Percentiles rank a stretch among this genome's conserved stretches.
These are phyloP conservation scores for Dasyornis broadbenti DNA, from an alignment of 2,113 vertebrate genomes.

Conservation along the genomic window DNA sequence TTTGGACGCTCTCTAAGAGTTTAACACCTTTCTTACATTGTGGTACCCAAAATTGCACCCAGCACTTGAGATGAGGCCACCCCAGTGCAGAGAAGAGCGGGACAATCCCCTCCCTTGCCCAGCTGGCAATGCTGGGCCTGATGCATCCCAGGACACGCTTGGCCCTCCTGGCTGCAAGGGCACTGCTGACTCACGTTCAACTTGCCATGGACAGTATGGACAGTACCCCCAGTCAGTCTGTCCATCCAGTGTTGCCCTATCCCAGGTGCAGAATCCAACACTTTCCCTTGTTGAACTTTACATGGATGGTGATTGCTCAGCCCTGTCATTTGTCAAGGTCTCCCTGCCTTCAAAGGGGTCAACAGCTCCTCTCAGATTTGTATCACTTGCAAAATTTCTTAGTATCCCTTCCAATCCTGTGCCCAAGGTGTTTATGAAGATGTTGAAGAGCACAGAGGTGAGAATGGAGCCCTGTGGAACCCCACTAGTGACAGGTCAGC, in stretches of 20 bases:
- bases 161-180: neutral
- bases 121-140: fast-evolving
- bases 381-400: neutral
- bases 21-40: neutral
- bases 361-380: neutral
- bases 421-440: fast-evolving
- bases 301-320: neutral
- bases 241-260: neutral
- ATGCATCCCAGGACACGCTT: fast-evolving
- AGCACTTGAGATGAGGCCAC: fast-evolving
- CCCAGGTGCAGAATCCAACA: neutral
- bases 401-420: neutral
- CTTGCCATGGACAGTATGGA: neutral
- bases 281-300: neutral
- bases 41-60: neutral
- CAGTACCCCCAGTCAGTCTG: neutral
- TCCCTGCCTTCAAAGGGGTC: neutral
- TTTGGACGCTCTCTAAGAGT: neutral
- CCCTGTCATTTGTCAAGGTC: neutral
- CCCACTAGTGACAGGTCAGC: neutral
- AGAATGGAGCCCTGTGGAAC: neutral
- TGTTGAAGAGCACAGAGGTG: fast-evolving
- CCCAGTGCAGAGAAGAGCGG: fast-evolving
- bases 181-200: fast-evolving
- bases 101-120: neutral